phyloP scores from a whole-genome alignment of 2,888 invertebrate species.

The Luperina nickerlii region DNA sequence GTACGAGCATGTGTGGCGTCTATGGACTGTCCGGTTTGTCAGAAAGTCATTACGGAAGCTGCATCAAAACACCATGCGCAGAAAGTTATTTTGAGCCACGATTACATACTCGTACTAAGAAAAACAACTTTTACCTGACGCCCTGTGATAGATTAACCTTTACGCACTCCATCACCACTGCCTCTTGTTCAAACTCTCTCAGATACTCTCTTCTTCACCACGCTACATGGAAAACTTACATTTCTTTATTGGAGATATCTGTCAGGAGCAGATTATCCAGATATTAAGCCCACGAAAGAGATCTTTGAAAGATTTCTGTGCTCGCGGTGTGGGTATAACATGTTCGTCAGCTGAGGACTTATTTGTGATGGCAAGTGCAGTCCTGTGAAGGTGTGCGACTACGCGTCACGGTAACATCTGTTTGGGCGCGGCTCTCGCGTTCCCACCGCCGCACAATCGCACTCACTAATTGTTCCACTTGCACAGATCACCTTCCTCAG shows the following conservation, averaged over 20 bases:
- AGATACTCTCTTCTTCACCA: neutral
- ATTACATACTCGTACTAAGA: constrained; percentile 13
- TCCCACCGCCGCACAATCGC: constrained; percentile 20
- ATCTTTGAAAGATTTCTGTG: neutral
- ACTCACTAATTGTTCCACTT: neutral
- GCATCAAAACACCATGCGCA: constrained; percentile 13
- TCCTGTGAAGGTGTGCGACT: neutral
- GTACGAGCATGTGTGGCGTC: no score
- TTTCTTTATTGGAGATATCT: neutral
- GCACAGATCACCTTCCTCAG: neutral
- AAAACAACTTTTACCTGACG: constrained; percentile 52
- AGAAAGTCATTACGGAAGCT: constrained; percentile 24
- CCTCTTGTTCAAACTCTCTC: constrained; percentile 8
- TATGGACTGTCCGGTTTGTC: constrained; percentile 3
- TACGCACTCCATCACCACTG: neutral
- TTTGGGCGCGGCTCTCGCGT: constrained; percentile 21
- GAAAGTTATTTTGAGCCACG: constrained; percentile 44
- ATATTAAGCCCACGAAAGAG: neutral
- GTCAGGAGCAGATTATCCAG: neutral
- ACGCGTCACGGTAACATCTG: constrained; percentile 2
- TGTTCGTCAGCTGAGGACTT: neutral
- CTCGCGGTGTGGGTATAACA: neutral
- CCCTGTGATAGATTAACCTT: constrained; percentile 27
- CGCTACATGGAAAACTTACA: neutral
- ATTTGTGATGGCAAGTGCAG: no score